Evolutionary conservation across 2,888 invertebrate genomes (phyloP).

Genomic region (Xylota segnis): DNA sequence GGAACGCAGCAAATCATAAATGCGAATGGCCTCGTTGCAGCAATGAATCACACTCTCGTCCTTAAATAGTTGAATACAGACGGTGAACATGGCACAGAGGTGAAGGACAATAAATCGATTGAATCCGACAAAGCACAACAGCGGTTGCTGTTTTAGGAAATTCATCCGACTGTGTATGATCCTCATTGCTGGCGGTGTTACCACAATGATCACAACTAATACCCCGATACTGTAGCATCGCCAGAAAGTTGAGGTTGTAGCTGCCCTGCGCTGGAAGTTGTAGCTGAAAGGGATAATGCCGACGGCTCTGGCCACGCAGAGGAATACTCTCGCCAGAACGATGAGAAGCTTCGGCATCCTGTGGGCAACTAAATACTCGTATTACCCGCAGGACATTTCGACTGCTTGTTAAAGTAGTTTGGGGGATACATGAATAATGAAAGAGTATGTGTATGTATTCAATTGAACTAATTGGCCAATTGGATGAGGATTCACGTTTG

Average conservation of each 20-base stretch:
- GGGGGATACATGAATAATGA: slow-evolving; percentile 25
- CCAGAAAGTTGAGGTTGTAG: slow-evolving; percentile 41
- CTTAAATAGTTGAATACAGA: slow-evolving; percentile 78
- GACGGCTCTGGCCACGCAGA: slow-evolving; percentile 55
- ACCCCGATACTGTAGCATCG: slow-evolving; percentile 77
- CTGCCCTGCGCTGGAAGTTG: slow-evolving; percentile 3
- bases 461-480: slow-evolving; percentile 56
- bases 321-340: slow-evolving; percentile 15
- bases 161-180: slow-evolving; percentile 77
- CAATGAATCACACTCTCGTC: slow-evolving; percentile 77
- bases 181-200: slow-evolving; percentile 74
- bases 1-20: slow-evolving; percentile 23
- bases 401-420: not conserved
- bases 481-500: slow-evolving; percentile 7
- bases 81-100: slow-evolving; percentile 77
- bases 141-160: slow-evolving; percentile 78
- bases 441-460: slow-evolving; percentile 35
- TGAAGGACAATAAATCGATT: slow-evolving; percentile 78
- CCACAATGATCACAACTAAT: slow-evolving; percentile 24
- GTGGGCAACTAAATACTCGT: slow-evolving; percentile 7
- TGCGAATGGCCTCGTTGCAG: slow-evolving; percentile 78
- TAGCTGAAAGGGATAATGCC: slow-evolving; percentile 71
- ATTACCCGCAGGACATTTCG: not conserved
- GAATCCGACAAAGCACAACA: slow-evolving; percentile 79
- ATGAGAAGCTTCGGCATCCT: slow-evolving; percentile 47